Conservation (phyloP, 2,888 invertebrate genomes). For the Agrotis exclamationis region DNA sequence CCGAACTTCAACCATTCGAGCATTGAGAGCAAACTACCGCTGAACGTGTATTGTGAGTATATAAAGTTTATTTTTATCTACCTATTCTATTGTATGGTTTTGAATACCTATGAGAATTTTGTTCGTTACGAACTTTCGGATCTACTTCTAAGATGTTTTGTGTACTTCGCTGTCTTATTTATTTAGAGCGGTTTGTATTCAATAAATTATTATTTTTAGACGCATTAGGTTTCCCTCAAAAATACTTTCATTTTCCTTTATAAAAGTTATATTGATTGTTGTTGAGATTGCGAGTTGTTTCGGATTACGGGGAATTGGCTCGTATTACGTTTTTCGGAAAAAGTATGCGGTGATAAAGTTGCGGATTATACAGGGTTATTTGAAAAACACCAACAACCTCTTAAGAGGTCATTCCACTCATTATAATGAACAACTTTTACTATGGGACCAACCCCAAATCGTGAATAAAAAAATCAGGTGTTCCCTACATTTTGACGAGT, state of each 20-base stretch:
- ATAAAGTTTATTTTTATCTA: constrained; percentile 32
- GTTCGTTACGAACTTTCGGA: background rate
- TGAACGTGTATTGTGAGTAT: constrained; percentile 97
- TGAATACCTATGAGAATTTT: constrained; percentile 20
- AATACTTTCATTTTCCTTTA: background rate
- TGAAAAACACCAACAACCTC: no score
- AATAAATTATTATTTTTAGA: no score
- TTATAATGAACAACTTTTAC: no score
- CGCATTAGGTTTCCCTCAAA: background rate
- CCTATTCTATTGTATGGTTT: constrained; percentile 17
- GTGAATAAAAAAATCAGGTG: no score
- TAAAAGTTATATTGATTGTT: background rate
- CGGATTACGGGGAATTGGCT: background rate
- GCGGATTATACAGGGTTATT: no score
- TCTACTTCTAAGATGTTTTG: background rate
- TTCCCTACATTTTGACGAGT: no score
- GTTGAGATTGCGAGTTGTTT: background rate
- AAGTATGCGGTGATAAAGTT: background rate
- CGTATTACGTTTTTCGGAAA: background rate
- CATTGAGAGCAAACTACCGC: constrained; percentile 95
- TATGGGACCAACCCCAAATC: no score
- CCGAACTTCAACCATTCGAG: constrained; percentile 93
- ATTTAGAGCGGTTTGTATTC: no score
- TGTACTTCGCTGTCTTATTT: constrained; percentile 6
- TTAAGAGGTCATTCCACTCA: no score